Percentiles rank a stretch among this genome's conserved stretches.
These are phyloP conservation scores for Rhagologus leucostigma DNA, from an alignment of 2,113 vertebrate genomes.

Conservation along the genomic window DNA sequence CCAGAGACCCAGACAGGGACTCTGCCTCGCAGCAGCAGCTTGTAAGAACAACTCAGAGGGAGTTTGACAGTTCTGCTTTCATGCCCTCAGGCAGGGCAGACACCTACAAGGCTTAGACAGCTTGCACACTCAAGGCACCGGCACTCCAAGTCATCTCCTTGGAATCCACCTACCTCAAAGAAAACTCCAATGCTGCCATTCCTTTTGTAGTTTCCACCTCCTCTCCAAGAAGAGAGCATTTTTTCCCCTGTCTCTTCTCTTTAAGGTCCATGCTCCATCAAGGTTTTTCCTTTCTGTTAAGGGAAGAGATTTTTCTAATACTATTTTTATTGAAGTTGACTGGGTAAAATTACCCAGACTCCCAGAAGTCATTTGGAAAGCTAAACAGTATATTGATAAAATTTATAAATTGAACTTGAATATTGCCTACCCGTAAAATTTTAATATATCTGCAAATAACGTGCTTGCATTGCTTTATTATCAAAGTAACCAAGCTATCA, in stretches of 20 bases:
- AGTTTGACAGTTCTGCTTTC: background rate
- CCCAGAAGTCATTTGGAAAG: background rate
- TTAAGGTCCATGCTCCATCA: background rate
- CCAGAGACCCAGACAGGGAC: background rate
- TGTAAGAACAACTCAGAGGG: background rate
- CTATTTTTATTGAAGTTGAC: background rate
- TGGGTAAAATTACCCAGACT: background rate
- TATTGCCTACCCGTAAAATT: background rate
- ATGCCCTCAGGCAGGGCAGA: background rate
- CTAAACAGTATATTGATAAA: background rate
- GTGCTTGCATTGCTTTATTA: background rate
- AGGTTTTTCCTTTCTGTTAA: background rate
- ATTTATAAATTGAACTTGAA: background rate
- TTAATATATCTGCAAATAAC: background rate
- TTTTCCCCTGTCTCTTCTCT: accelerated
- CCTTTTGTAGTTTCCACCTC: background rate
- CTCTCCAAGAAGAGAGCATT: background rate
- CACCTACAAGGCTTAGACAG: background rate
- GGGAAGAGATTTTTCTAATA: background rate
- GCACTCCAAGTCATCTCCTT: background rate
- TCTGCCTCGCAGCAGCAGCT: background rate
- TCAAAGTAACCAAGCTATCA: background rate
- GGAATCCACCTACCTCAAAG: background rate
- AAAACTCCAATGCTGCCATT: background rate
- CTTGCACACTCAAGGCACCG: background rate